Conservation (phyloP, 2,888 invertebrate genomes). For the Sialis lutaria region DNA sequence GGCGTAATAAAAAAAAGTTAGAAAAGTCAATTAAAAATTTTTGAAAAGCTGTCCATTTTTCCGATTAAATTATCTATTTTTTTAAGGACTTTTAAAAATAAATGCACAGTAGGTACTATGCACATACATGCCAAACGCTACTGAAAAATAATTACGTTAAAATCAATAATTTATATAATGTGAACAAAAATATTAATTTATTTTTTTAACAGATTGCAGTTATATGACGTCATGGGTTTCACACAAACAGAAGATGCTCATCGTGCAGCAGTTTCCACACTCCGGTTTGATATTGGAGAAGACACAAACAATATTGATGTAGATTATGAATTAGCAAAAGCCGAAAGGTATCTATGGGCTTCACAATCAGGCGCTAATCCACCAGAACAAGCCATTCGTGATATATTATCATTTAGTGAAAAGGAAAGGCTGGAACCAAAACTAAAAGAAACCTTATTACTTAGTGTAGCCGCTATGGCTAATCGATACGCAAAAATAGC, state of each 20-base stretch:
- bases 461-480: conserved; percentile 45
- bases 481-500: conserved; percentile 23
- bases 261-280: conserved; percentile 44
- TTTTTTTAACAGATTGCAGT: conserved; percentile 30
- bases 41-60: no score
- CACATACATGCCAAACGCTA: no score
- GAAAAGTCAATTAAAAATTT: no score
- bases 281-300: conserved; percentile 27
- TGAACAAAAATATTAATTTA: not conserved
- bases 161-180: no score
- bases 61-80: no score
- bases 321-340: conserved; percentile 20
- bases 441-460: conserved; percentile 45
- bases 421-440: conserved; percentile 34
- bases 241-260: conserved; percentile 50
- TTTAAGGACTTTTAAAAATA: no score
- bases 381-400: conserved; percentile 32
- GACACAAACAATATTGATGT: conserved; percentile 20
- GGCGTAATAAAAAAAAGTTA: no score
- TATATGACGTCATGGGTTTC: conserved; percentile 53
- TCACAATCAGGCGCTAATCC: conserved; percentile 51
- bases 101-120: no score
- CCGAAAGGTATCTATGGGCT: conserved; percentile 60
- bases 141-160: no score
- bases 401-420: conserved; percentile 27